These are phyloP conservation scores for Zygaena filipendulae DNA, from an alignment of 2,888 invertebrate species.

Conservation along the genomic window DNA sequence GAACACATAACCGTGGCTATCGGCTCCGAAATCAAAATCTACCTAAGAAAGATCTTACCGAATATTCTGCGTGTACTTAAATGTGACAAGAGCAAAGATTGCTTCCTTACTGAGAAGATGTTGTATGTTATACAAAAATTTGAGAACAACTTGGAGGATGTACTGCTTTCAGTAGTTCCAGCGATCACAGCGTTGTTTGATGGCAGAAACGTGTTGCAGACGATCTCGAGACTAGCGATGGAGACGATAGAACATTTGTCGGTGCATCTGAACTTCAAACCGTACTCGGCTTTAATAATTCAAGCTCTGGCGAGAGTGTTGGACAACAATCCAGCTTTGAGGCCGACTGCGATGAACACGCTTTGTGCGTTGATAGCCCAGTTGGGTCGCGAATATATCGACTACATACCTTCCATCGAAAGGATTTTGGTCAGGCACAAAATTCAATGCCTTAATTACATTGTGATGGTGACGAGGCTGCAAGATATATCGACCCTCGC, in stretches of 20 bases:
- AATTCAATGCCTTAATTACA: conserved; percentile 81
- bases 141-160: conserved; percentile 95
- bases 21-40: conserved; percentile 95
- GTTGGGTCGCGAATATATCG: conserved; percentile 89
- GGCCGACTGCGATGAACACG: conserved; percentile 89
- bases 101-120: conserved; percentile 83
- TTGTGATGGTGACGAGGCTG: conserved; percentile 80
- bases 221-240: conserved; percentile 79
- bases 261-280: conserved; percentile 89
- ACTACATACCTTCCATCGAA: conserved; percentile 93
- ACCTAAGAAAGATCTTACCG: conserved; percentile 92
- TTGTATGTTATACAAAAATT: conserved; percentile 91
- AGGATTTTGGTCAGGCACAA: conserved; percentile 84
- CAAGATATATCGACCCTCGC: conserved; percentile 80
- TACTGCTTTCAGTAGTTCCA: conserved; percentile 92
- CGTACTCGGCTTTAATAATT: conserved; percentile 91
- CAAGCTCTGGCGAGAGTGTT: conserved; percentile 92
- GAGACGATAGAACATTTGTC: conserved; percentile 92
- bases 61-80: conserved; percentile 92
- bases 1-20: conserved; percentile 94
- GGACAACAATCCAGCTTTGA: conserved; percentile 81
- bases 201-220: conserved; percentile 81
- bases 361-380: conserved; percentile 88
- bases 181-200: conserved; percentile 94
- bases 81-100: conserved; percentile 88